These are phyloP conservation scores for Ginglymostoma cirratum DNA, from an alignment of 2,113 vertebrate genomes.

Conservation along the genomic window DNA sequence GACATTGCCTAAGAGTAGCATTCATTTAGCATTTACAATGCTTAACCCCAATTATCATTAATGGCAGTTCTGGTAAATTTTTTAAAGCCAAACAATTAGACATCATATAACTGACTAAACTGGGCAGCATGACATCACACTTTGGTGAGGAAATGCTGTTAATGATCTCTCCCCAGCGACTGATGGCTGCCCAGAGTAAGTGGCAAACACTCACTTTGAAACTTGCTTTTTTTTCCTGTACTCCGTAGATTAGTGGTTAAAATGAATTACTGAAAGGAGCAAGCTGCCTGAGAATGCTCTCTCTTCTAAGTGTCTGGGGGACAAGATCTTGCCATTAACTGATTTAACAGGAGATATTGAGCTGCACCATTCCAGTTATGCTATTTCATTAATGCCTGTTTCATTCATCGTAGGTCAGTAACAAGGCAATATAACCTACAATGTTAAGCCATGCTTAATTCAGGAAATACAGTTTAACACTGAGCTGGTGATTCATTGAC, in stretches of 20 bases:
- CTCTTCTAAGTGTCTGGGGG: not conserved
- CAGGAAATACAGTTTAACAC: not conserved
- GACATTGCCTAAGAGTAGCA: not conserved
- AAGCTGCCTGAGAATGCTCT: not conserved
- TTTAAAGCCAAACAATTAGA: constrained; percentile 1
- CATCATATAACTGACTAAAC: not conserved
- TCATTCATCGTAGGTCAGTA: not conserved
- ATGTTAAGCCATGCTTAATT: not conserved
- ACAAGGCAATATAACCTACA: not conserved
- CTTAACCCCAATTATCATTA: not conserved
- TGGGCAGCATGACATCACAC: not conserved
- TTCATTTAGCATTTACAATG: not conserved
- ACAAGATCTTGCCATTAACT: not conserved
- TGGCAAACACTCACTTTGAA: constrained; percentile 15
- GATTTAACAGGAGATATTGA: not conserved
- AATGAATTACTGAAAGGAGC: not conserved
- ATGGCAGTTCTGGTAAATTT: not conserved
- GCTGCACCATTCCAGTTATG: not conserved
- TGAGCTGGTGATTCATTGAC: not conserved
- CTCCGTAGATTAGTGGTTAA: not conserved
- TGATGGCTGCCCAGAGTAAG: not conserved
- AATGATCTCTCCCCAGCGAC: not conserved
- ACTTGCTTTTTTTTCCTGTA: not conserved
- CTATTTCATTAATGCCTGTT: not conserved
- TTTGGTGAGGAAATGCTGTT: not conserved